A percentile compares a stretch with the other conserved stretches of the same genome.
phyloP scores from a whole-genome alignment of 2,888 invertebrate genomes.

The Epinotia nisella region DNA sequence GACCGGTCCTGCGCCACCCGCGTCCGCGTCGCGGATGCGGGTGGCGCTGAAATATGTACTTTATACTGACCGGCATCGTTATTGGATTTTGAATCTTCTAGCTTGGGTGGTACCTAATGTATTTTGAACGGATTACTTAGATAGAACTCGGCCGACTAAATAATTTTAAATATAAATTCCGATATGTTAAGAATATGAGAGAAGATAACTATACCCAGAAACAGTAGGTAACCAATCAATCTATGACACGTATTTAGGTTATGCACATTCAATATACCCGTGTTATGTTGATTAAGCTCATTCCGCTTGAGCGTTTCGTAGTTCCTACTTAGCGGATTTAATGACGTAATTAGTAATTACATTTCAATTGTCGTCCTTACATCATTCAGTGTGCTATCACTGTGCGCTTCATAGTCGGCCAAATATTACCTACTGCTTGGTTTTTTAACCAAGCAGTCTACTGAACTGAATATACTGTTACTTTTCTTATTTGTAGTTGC shows the following conservation, averaged over 20 bases:
- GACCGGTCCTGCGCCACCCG: too few species aligned
- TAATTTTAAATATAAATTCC: not conserved
- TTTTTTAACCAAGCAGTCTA: not conserved
- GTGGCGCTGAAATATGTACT: not conserved
- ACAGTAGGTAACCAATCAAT: not conserved
- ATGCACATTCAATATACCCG: not conserved
- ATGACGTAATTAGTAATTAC: too few species aligned
- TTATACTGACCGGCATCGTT: not conserved
- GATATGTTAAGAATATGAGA: not conserved
- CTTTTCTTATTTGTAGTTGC: conserved; percentile 19
- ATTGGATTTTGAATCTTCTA: not conserved
- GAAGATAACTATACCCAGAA: too few species aligned
- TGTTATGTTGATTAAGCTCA: not conserved
- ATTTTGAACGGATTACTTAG: not conserved
- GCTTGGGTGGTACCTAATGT: not conserved
- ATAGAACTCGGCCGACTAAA: not conserved
- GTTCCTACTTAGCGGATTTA: too few species aligned
- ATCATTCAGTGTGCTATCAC: conserved; percentile 2
- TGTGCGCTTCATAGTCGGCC: conserved; percentile 7
- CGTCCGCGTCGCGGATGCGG: too few species aligned
- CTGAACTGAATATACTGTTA: conserved; percentile 27
- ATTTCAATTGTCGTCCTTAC: too few species aligned
- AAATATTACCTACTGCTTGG: conserved; percentile 13
- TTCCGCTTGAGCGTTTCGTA: not conserved
- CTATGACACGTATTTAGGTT: not conserved